phyloP scores from a whole-genome alignment of 2,797 vertebrate species.

The Kryptopterus vitreolus region DNA sequence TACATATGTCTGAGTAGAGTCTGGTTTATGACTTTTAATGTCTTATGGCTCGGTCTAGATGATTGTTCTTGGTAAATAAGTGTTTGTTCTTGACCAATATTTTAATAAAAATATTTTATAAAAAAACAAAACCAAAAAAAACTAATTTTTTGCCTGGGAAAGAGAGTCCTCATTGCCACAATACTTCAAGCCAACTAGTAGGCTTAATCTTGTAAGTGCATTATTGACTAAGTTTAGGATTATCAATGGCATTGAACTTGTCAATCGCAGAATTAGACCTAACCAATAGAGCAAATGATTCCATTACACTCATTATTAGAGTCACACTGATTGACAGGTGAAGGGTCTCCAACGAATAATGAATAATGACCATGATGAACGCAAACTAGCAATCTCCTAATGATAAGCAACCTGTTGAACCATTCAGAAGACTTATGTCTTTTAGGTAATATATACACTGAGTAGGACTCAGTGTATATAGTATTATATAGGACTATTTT shows the following conservation, averaged over 20 bases:
- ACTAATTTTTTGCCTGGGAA: not conserved
- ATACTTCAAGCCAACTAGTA: not conserved
- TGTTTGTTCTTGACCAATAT: not conserved
- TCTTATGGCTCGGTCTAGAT: not conserved
- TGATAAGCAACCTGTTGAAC: not conserved
- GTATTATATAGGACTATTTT: too few species aligned
- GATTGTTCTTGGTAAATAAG: not conserved
- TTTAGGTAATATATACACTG: not conserved
- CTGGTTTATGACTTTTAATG: too few species aligned
- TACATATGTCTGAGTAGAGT: not conserved
- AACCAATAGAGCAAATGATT: not conserved
- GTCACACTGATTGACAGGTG: not conserved
- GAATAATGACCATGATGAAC: not conserved
- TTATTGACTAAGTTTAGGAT: not conserved
- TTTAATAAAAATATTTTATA: not conserved
- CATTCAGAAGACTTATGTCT: too few species aligned
- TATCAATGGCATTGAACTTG: not conserved
- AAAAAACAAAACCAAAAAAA: too few species aligned
- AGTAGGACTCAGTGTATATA: not conserved
- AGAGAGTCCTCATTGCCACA: not conserved
- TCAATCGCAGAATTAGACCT: not conserved
- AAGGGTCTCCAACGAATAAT: not conserved
- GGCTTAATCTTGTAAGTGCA: not conserved
- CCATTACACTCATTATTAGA: not conserved
- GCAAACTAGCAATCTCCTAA: not conserved